These are phyloP conservation scores for Dryoscopus gambensis DNA, from an alignment of 2,113 vertebrate species.

Conservation along the genomic window DNA sequence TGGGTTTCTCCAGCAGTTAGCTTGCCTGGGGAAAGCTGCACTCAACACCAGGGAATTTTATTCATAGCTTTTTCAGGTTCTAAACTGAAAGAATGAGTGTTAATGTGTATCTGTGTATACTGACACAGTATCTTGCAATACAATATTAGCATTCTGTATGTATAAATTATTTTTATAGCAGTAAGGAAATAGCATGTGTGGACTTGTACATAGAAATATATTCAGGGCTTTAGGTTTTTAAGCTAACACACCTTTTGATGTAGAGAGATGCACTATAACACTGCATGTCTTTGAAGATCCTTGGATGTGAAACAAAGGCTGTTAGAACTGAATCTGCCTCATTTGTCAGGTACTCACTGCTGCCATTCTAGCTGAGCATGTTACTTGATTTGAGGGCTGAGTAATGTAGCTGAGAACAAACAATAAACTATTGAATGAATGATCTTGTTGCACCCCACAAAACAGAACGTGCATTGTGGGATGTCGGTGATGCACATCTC, in stretches of 20 bases:
- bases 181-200: neutral
- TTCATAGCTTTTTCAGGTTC: neutral
- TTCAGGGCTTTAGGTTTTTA: neutral
- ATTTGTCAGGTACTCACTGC: neutral
- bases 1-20: neutral
- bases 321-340: neutral
- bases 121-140: neutral
- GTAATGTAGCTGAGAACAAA: neutral
- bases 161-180: neutral
- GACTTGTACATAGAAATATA: neutral
- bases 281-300: neutral
- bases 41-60: neutral
- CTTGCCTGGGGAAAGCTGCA: neutral
- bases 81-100: neutral
- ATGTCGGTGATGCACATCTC: neutral
- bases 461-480: slow-evolving; percentile 31
- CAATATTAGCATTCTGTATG: neutral
- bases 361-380: neutral
- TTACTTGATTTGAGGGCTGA: neutral
- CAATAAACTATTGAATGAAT: slow-evolving; percentile 7
- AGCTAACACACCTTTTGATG: neutral
- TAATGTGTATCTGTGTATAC: neutral
- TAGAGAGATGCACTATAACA: neutral
- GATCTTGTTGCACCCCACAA: neutral
- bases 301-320: neutral